A percentile compares a stretch with the other conserved stretches of the same genome.
These are phyloP conservation scores for Acrocyrtus sp. DNA, from an alignment of 2,888 invertebrate species.

Conservation along the genomic window DNA sequence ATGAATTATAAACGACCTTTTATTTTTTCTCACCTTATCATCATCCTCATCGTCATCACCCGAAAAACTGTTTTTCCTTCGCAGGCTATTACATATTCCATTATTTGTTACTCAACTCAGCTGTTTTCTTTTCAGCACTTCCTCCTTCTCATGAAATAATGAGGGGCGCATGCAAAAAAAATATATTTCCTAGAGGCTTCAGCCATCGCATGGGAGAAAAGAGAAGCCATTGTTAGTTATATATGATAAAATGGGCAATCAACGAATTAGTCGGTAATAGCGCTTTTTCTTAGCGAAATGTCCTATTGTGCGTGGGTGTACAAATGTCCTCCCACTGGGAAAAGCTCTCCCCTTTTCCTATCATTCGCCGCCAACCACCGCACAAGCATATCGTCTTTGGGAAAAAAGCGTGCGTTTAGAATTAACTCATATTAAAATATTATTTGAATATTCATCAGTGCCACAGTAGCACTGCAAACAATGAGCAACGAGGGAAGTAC, in stretches of 20 bases:
- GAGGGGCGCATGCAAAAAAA: background rate
- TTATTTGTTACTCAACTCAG: background rate
- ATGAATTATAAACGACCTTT: too few relatives aligned
- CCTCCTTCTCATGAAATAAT: background rate
- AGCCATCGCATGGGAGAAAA: too few relatives aligned
- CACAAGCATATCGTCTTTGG: constrained; percentile 8
- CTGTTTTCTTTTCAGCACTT: constrained; percentile 11
- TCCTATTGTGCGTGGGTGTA: too few relatives aligned
- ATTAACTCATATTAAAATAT: constrained; percentile 4
- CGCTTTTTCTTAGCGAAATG: background rate
- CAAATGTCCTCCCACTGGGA: too few relatives aligned
- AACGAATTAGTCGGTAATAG: constrained; percentile 23
- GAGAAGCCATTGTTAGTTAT: too few relatives aligned
- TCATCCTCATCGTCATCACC: background rate
- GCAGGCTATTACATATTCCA: background rate
- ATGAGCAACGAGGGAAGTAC: too few relatives aligned
- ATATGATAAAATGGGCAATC: constrained; percentile 28
- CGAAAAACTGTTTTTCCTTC: background rate
- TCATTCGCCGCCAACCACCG: too few relatives aligned
- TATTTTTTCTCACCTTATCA: constrained; percentile 3
- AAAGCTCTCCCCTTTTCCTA: too few relatives aligned
- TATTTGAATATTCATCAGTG: background rate
- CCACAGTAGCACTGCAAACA: background rate
- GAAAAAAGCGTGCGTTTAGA: constrained; percentile 23
- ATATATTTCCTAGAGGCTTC: too few relatives aligned